phyloP scores from a whole-genome alignment of 2,113 vertebrate genomes.

The Opisthocomus hoazin region DNA sequence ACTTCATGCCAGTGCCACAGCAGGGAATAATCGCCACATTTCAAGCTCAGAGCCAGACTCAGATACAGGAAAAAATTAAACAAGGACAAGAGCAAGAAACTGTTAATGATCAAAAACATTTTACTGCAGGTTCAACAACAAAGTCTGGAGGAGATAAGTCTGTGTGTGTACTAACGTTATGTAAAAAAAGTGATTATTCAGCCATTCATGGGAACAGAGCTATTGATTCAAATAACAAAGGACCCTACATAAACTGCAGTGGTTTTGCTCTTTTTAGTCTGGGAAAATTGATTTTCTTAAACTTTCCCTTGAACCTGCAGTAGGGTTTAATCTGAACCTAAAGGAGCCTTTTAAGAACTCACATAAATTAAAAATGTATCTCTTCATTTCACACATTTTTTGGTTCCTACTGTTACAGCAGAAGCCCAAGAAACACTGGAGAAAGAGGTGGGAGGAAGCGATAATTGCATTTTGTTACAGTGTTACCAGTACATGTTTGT shows the following conservation, averaged over 20 bases:
- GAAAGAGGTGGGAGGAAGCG: background rate
- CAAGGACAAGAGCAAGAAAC: conserved; percentile 47
- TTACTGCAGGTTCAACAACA: conserved; percentile 57
- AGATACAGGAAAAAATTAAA: conserved; percentile 35
- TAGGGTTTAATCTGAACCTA: conserved; percentile 25
- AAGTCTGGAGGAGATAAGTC: conserved; percentile 72
- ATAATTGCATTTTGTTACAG: background rate
- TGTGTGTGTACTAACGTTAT: conserved; percentile 66
- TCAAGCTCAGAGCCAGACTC: conserved; percentile 29
- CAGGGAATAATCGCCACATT: conserved; percentile 38
- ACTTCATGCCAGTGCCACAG: background rate
- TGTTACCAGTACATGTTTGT: background rate
- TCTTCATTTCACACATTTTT: background rate
- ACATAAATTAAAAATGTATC: conserved; percentile 19
- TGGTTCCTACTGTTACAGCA: background rate
- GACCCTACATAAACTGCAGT: conserved; percentile 44
- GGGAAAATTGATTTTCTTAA: conserved; percentile 75
- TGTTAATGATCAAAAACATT: conserved; percentile 54
- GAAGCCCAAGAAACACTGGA: background rate
- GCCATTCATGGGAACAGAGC: conserved; percentile 74
- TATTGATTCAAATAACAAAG: conserved; percentile 84
- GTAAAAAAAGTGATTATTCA: conserved; percentile 84
- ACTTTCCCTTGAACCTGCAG: conserved; percentile 49
- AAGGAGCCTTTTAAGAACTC: conserved; percentile 22
- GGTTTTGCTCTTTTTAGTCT: conserved; percentile 66